A percentile compares a stretch with the other conserved stretches of the same genome.
Conservation (phyloP, 2,113 vertebrate species). For the Noctilio leporinus region DNA sequence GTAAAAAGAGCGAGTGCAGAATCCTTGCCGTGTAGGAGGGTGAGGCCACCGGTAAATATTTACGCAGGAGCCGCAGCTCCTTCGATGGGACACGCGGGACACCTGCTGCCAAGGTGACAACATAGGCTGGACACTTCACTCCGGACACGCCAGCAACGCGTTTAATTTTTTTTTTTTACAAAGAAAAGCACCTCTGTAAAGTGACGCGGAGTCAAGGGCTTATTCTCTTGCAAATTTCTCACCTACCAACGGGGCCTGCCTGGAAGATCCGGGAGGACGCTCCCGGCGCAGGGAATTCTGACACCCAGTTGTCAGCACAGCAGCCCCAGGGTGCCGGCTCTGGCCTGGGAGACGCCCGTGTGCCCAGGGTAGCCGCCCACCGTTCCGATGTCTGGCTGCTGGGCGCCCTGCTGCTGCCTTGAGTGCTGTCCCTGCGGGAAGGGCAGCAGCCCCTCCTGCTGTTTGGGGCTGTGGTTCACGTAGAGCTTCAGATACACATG, state of each 20-base stretch:
- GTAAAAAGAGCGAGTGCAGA: neutral
- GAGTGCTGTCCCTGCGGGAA: no score
- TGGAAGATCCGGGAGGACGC: neutral
- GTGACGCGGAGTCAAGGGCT: neutral
- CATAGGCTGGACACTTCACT: neutral
- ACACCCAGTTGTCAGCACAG: rapidly evolving
- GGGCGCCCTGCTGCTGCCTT: neutral
- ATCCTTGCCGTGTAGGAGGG: neutral
- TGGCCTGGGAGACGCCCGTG: neutral
- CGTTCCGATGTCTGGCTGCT: neutral
- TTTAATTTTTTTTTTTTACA: neutral
- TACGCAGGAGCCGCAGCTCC: neutral
- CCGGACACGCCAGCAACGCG: rapidly evolving
- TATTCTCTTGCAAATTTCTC: neutral
- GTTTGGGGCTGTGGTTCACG: slow-evolving; percentile 49
- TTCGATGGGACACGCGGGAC: neutral
- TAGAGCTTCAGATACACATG: slow-evolving; percentile 2
- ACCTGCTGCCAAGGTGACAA: neutral
- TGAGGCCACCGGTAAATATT: slow-evolving; percentile 21
- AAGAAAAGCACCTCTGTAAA: neutral
- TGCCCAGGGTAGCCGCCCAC: neutral
- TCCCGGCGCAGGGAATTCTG: neutral
- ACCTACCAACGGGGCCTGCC: neutral
- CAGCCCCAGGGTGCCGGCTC: neutral
- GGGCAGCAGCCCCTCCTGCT: slow-evolving; percentile 22